Conservation (phyloP, 2,888 invertebrate species). For the Fragum whitleyi region DNA sequence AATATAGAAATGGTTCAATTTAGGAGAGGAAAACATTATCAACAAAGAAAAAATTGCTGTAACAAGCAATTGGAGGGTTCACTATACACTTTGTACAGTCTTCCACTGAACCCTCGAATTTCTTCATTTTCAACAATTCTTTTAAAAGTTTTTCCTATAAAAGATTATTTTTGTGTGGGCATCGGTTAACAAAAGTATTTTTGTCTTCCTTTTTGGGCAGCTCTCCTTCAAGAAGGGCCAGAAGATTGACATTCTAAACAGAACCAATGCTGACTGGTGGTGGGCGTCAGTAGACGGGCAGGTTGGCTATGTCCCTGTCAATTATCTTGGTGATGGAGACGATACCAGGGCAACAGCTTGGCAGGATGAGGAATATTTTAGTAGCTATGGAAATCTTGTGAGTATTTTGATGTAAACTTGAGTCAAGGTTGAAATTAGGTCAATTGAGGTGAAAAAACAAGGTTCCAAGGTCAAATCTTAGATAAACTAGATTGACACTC, state of each 20-base stretch:
- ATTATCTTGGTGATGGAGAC: conserved; percentile 50
- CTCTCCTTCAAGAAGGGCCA: conserved; percentile 68
- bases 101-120: too few relatives aligned
- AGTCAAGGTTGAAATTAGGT: not conserved
- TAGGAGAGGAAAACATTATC: too few relatives aligned
- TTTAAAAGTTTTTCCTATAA: too few relatives aligned
- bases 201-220: conserved; percentile 46
- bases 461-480: too few relatives aligned
- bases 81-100: too few relatives aligned
- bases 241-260: conserved; percentile 62
- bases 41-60: too few relatives aligned
- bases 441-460: not conserved
- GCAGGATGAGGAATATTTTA: conserved; percentile 77
- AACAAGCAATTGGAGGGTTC: too few relatives aligned
- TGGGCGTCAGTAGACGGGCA: conserved; percentile 72
- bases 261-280: conserved; percentile 71
- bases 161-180: too few relatives aligned
- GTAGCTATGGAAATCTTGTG: conserved; percentile 72
- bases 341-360: conserved; percentile 53
- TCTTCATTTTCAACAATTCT: too few relatives aligned
- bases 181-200: too few relatives aligned
- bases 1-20: too few relatives aligned
- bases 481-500: too few relatives aligned
- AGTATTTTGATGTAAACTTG: conserved; percentile 28
- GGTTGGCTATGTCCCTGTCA: conserved; percentile 73